Evolutionary conservation across 2,797 vertebrate species (phyloP), one percentile per base, ranked within the genome.

Genomic region (Staurois parvus): DNA sequence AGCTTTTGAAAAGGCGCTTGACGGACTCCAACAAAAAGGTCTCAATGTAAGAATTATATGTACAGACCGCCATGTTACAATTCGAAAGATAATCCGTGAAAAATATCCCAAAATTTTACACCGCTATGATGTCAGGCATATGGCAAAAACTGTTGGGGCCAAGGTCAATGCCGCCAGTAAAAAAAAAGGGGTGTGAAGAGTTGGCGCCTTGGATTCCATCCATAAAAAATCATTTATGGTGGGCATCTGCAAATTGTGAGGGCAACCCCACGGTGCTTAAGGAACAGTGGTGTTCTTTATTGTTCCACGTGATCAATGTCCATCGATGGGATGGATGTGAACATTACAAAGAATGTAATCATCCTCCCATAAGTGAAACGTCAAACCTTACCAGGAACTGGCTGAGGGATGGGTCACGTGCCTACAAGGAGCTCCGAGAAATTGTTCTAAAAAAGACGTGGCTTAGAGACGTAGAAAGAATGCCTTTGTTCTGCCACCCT

Each of bases 211-310:
- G 68, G 68, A 19, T 73, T 26, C 11, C 4, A 17, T 30, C 68
- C 30, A 26, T 48, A 15, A 30, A 68, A 15, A 79, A 79, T 26
- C 77, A 79, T 48, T 79, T 79, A 9, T 72, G 67, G 67, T 81
- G 67, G 28, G 48, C n/a, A n/a, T 13, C 30, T 2, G 21, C 29
- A 4, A 81, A 11, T 4, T 72, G 68, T 15, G 12, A 29, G 1
- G 6, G 24, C 3, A 29, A 81, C 37, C 24, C 34, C 0, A 48
- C 56, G 7, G 2, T 37, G 10, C n/a, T 81, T 13, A 12, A 1
- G 21, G 79, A 72, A 37, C 52, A n/a, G 29, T 81, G 68, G 79
- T 13, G 8, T 2, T 72, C 69, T 26, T 12, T 64, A 10, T 2
- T 72, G 4, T 2, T 32, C 17, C 69, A 21, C 10, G 52, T 56